A percentile compares a stretch with the other conserved stretches of the same genome.
phyloP scores from a whole-genome alignment of 2,113 vertebrate genomes.

The Dipodomys merriami region DNA sequence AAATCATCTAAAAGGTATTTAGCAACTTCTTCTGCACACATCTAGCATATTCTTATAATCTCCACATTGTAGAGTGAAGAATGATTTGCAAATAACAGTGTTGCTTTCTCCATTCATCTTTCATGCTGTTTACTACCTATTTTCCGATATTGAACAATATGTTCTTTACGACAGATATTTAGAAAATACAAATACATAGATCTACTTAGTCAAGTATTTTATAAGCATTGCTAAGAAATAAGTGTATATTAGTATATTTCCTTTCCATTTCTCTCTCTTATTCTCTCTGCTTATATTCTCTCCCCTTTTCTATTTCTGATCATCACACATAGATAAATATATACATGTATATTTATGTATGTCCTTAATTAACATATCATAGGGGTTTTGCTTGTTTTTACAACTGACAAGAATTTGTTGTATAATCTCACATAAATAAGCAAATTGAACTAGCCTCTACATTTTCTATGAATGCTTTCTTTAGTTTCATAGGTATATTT shows the following conservation, averaged over 20 bases:
- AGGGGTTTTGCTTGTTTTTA: not conserved
- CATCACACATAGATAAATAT: not conserved
- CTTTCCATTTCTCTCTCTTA: not conserved
- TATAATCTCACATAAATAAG: not conserved
- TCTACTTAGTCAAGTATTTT: not conserved
- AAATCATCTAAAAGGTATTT: slow-evolving; percentile 30
- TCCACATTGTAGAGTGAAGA: not conserved
- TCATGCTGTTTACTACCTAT: not conserved
- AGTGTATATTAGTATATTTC: not conserved
- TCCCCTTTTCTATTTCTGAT: not conserved
- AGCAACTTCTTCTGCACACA: not conserved
- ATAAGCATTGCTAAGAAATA: not conserved
- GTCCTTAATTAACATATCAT: not conserved
- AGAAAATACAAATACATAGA: not conserved
- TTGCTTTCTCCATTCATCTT: not conserved
- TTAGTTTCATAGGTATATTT: not conserved
- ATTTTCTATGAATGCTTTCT: not conserved
- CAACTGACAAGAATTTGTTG: not conserved
- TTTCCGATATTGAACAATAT: slow-evolving; percentile 11
- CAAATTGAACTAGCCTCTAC: not conserved
- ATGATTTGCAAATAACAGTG: not conserved
- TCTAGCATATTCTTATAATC: not conserved
- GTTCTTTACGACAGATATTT: not conserved
- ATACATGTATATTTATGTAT: not conserved
- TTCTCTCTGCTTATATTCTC: not conserved